phyloP scores from a whole-genome alignment of 2,888 invertebrate species.

The Pollenia griseotomentosa region DNA sequence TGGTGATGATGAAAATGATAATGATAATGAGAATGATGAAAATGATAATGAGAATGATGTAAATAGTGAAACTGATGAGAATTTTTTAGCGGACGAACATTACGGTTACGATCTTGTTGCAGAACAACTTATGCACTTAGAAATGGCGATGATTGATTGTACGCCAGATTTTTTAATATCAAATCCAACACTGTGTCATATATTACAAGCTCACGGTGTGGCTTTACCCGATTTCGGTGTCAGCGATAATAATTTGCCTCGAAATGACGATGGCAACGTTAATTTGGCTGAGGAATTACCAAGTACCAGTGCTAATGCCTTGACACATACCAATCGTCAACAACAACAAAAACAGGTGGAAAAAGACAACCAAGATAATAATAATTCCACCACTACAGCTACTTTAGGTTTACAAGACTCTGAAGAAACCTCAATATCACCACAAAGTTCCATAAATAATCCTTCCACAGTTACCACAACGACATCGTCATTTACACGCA shows the following conservation, averaged over 20 bases:
- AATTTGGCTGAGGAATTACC: constrained; percentile 76
- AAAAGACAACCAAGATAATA: constrained; percentile 45
- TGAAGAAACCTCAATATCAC: constrained; percentile 50
- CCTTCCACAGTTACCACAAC: constrained; percentile 30
- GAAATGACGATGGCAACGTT: constrained; percentile 57
- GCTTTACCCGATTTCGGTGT: constrained; percentile 84
- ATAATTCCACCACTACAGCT: constrained; percentile 48
- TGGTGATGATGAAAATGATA: constrained; percentile 74
- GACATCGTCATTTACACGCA: constrained; percentile 54
- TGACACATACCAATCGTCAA: constrained; percentile 66
- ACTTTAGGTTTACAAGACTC: constrained; percentile 52
- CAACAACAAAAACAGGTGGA: constrained; percentile 49
- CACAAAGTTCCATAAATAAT: constrained; percentile 60
- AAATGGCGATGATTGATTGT: constrained; percentile 82
- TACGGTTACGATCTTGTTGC: constrained; percentile 75
- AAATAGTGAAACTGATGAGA: constrained; percentile 75
- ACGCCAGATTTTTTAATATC: constrained; percentile 84
- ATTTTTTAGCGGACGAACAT: constrained; percentile 70
- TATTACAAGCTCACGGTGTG: constrained; percentile 83
- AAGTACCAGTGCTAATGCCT: constrained; percentile 79
- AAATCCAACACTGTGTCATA: constrained; percentile 84
- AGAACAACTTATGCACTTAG: constrained; percentile 74
- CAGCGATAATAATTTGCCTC: constrained; percentile 79
- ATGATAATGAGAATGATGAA: constrained; percentile 75
- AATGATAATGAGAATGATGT: constrained; percentile 75